A percentile compares a stretch with the other conserved stretches of the same genome.
Conservation (phyloP, 2,797 vertebrate genomes). For the Synanceia verrucosa region DNA sequence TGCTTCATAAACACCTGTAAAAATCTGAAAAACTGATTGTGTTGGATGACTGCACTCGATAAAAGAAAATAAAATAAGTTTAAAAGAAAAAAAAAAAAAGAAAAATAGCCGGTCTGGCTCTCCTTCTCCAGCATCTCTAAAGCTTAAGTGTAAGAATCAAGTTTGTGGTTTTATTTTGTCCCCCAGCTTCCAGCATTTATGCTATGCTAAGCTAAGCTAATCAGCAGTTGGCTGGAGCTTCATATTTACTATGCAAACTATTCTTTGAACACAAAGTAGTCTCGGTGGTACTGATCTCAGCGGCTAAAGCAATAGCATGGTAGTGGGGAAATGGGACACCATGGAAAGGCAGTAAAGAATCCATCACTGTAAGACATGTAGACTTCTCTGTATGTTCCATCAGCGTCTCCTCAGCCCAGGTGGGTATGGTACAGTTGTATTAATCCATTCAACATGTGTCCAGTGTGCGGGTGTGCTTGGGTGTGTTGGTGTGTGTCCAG, state of each 20-base stretch:
- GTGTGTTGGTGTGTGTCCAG: constrained; percentile 34
- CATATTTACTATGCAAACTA: not conserved
- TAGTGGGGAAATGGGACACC: not conserved
- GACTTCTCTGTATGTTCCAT: constrained; percentile 27
- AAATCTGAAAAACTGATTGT: too few species aligned
- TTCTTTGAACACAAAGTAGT: not conserved
- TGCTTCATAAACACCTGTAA: too few species aligned
- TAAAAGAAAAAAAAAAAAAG: too few species aligned
- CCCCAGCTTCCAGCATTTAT: not conserved
- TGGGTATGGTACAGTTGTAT: constrained; percentile 37
- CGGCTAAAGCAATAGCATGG: not conserved
- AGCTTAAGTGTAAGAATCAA: not conserved
- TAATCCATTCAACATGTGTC: constrained; percentile 68
- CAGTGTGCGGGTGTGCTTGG: constrained; percentile 7
- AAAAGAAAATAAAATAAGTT: too few species aligned
- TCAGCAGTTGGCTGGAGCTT: not conserved
- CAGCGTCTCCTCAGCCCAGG: constrained; percentile 28
- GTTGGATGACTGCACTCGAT: too few species aligned
- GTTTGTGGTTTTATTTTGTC: not conserved
- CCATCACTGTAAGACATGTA: constrained; percentile 2
- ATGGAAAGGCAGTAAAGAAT: not conserved
- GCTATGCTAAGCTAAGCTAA: too few species aligned
- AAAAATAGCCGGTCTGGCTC: too few species aligned
- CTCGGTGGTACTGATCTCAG: not conserved
- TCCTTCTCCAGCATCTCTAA: not conserved